Base-by-base conservation (phyloP, 2,888 invertebrate species). In the Odontocolon sp. region DNA sequence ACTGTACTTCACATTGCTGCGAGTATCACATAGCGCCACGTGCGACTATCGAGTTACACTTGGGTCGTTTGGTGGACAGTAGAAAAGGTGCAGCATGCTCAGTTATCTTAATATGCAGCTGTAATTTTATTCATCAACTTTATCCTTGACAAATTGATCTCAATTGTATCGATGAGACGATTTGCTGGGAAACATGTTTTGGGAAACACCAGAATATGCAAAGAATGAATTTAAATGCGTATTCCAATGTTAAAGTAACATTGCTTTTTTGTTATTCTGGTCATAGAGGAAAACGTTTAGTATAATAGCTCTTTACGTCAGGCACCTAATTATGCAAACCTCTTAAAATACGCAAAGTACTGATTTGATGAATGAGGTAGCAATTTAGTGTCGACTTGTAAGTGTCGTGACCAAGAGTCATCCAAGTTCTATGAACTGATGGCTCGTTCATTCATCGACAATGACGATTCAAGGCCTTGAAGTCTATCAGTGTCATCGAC, bases 1-100 rank as follows among this genome's bases (percentile, higher is more conserved):
- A 42, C 26, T 45, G 11, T 38, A 28, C 16, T 42, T 31, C 31
- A 61, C 61, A n/a, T 61, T 33, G 45, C 21, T 4, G 21, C 61
- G 56, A 50, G 76, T 77, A 78, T 81, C 78, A 23, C 76, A 59
- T 78, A 72, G 79, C 77, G 74, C 79, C 80, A 81, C 81, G 79
- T 71, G 80, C 75, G 70, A 59, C 68, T 78, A 77, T 81, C 77
- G 63, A 71, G 68, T 81, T 81, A 78, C 78, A 26, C 52, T 6
- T 52, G 50, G 42, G 28, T 71, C 66, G 33, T 63, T 50, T 36
- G 42, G 52, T 28, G 23, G n/a, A 21, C 31, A 16, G 6, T 31
- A 33, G 36, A 26, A 50, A 56, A 14, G 38, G 26, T 45, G 14
- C 6, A 33, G 38, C 59, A 31, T 8, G 45, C 42, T 45, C 28